A percentile compares a stretch with the other conserved stretches of the same genome.
Evolutionary conservation across 2,113 vertebrate genomes (phyloP).

Genomic region (Actenoides hombroni): DNA sequence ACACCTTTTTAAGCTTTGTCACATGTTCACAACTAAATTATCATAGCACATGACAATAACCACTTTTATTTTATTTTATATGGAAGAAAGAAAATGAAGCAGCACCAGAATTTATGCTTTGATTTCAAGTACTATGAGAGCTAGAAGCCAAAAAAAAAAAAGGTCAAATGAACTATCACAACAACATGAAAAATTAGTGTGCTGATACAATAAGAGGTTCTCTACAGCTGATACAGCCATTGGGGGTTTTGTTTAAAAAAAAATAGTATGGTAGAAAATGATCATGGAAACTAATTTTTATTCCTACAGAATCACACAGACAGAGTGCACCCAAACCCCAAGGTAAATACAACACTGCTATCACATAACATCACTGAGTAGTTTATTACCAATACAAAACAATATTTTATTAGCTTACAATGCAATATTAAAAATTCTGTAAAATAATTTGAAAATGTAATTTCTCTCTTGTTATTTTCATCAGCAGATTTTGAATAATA

Average conservation of each 20-base stretch:
- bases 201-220: background rate
- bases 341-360: background rate
- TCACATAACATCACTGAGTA: background rate
- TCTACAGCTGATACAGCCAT: background rate
- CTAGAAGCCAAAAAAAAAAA: background rate
- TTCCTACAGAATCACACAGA: background rate
- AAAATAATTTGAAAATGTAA: background rate
- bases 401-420: background rate
- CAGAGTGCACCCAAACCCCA: rapidly evolving
- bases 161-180: background rate
- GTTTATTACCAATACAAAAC: background rate
- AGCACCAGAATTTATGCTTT: background rate
- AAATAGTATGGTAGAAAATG: background rate
- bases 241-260: background rate
- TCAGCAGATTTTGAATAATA: background rate
- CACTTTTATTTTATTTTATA: background rate
- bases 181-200: background rate
- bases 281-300: background rate
- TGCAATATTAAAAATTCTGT: background rate
- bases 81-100: background rate
- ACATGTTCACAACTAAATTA: background rate
- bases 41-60: background rate
- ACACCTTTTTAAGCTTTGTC: background rate
- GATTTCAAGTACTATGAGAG: background rate
- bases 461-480: background rate